phyloP scores from a whole-genome alignment of 2,888 invertebrate species.

The Leptinotarsa rubiginosa region DNA sequence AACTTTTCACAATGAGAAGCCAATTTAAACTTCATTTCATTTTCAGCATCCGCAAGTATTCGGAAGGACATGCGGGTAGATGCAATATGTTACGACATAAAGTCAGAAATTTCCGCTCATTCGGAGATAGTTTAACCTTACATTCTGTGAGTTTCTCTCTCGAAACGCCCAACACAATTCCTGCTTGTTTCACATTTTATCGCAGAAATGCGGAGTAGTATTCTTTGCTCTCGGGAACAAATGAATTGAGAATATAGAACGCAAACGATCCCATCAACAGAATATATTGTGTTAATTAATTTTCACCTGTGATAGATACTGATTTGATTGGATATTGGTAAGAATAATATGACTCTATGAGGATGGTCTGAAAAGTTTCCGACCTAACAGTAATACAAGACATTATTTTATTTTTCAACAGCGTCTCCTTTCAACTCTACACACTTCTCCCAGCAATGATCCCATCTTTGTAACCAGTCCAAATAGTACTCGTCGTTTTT shows the following conservation, averaged over 20 bases:
- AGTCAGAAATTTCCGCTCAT: conserved; percentile 9
- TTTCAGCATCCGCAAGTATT: background rate
- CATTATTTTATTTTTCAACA: too few relatives aligned
- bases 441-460: too few relatives aligned
- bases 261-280: too few relatives aligned
- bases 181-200: background rate
- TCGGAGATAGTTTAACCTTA: background rate
- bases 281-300: too few relatives aligned
- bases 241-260: background rate
- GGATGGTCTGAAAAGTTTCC: too few relatives aligned
- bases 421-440: too few relatives aligned
- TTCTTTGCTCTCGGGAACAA: background rate
- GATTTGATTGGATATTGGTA: too few relatives aligned
- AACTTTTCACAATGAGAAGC: background rate
- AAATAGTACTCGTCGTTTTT: too few relatives aligned
- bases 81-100: conserved; percentile 5
- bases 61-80: background rate
- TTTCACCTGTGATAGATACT: too few relatives aligned
- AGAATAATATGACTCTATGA: too few relatives aligned
- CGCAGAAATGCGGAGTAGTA: background rate
- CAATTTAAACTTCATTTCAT: background rate
- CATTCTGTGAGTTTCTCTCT: background rate
- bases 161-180: background rate
- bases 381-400: too few relatives aligned
- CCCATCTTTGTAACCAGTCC: too few relatives aligned